Evolutionary conservation across 2,888 invertebrate genomes (phyloP).

Genomic region (Rotaria sp.): DNA sequence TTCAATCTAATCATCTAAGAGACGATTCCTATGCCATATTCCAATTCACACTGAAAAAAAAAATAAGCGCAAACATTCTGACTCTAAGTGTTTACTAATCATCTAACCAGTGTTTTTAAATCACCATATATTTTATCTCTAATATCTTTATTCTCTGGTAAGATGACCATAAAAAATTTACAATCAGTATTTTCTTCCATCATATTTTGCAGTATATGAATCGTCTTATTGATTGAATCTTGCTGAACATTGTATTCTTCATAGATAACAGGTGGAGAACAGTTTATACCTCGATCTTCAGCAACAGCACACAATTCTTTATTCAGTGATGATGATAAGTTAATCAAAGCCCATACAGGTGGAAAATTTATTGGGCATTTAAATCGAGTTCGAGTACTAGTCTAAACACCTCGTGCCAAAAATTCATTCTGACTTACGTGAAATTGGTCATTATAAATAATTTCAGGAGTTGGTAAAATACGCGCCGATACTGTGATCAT

Average conservation of each 20-base stretch:
- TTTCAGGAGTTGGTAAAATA: not conserved
- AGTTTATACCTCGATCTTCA: not conserved
- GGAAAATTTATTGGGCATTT: not conserved
- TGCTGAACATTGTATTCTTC: not conserved
- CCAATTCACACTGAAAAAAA: not conserved
- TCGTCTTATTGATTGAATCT: too few species aligned
- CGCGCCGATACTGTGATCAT: not conserved
- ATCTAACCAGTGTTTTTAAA: not conserved
- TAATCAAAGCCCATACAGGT: not conserved
- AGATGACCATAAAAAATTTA: not conserved
- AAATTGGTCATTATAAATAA: not conserved
- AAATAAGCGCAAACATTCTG: not conserved
- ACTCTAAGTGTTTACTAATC: not conserved
- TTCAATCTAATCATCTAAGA: conserved; percentile 26
- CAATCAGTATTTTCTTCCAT: not conserved
- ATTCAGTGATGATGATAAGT: not conserved
- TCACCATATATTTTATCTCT: not conserved
- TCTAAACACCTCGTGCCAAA: not conserved
- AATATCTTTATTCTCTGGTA: not conserved
- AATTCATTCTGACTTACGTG: not conserved
- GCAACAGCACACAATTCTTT: not conserved
- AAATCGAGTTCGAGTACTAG: not conserved
- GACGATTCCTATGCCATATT: not conserved
- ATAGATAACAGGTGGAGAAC: not conserved
- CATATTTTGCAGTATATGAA: not conserved